Percentiles rank a stretch among this genome's conserved stretches.
Evolutionary conservation across 2,888 invertebrate species (phyloP).

Genomic region (Parapristionchus giblindavisi): DNA sequence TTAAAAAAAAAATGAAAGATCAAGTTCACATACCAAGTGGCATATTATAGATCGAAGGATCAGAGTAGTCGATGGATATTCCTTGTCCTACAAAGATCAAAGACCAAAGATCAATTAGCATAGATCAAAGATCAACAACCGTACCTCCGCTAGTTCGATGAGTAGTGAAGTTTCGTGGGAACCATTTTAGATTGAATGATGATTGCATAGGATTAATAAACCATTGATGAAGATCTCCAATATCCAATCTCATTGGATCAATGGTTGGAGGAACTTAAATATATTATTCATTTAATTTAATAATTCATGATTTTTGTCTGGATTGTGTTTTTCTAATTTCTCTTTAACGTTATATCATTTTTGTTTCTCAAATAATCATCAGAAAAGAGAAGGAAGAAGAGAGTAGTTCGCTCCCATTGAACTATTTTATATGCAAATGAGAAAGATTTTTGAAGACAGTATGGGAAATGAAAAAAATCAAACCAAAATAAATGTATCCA

Average conservation of each 20-base stretch:
- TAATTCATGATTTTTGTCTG: not conserved
- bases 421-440: no score
- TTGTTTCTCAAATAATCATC: no score
- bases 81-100: not conserved
- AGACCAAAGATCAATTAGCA: no score
- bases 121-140: not conserved
- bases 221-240: conserved; percentile 62
- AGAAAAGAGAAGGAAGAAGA: no score
- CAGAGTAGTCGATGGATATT: conserved; percentile 37
- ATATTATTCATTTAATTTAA: no score
- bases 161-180: conserved; percentile 60
- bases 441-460: not conserved
- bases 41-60: conserved; percentile 57
- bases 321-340: no score
- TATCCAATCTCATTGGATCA: conserved; percentile 64
- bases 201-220: conserved; percentile 57
- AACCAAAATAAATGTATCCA: conserved; percentile 67
- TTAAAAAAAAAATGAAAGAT: not conserved
- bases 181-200: conserved; percentile 63
- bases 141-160: conserved; percentile 35
- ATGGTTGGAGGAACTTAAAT: conserved; percentile 64
- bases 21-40: conserved; percentile 42
- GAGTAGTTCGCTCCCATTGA: no score
- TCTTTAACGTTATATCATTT: no score
- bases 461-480: conserved; percentile 5